Percentiles rank a stretch among this genome's conserved stretches.
Conservation (phyloP, 2,113 vertebrate genomes). For the Phaethornis superciliosus region DNA sequence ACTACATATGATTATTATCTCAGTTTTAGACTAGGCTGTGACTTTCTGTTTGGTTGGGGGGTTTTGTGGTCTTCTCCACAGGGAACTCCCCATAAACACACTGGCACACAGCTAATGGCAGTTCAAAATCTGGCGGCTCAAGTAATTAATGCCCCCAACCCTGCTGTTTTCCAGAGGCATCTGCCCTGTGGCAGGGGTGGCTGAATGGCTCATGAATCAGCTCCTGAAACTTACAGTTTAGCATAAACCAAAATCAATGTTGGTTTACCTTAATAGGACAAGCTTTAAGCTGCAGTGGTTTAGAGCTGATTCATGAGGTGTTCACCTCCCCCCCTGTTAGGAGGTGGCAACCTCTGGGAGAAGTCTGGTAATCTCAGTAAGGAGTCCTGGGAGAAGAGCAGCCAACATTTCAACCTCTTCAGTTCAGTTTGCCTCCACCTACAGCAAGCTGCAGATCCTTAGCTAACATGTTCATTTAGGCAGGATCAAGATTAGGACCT, state of each 20-base stretch:
- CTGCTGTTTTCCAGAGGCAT: neutral
- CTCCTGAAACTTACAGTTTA: conserved; percentile 4
- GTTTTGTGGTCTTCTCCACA: neutral
- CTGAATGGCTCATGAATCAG: neutral
- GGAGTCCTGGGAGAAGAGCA: neutral
- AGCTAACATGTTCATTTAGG: neutral
- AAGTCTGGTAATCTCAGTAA: neutral
- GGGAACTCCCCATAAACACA: neutral
- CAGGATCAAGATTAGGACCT: neutral
- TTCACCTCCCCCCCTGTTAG: neutral
- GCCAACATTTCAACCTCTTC: neutral
- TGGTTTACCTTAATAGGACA: conserved; percentile 45
- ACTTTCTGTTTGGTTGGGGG: neutral
- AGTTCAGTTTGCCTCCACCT: neutral
- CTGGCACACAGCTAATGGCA: neutral
- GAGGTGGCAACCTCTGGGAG: neutral
- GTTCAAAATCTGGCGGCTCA: neutral
- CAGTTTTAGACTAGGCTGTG: neutral
- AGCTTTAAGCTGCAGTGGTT: neutral
- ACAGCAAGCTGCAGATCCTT: neutral
- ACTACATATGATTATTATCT: neutral
- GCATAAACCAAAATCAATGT: conserved; percentile 50
- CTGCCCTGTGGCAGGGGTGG: neutral
- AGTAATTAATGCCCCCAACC: neutral
- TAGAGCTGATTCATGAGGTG: conserved; percentile 18